phyloP scores from a whole-genome alignment of 2,888 invertebrate species.

The Himalopsyche japonica region DNA sequence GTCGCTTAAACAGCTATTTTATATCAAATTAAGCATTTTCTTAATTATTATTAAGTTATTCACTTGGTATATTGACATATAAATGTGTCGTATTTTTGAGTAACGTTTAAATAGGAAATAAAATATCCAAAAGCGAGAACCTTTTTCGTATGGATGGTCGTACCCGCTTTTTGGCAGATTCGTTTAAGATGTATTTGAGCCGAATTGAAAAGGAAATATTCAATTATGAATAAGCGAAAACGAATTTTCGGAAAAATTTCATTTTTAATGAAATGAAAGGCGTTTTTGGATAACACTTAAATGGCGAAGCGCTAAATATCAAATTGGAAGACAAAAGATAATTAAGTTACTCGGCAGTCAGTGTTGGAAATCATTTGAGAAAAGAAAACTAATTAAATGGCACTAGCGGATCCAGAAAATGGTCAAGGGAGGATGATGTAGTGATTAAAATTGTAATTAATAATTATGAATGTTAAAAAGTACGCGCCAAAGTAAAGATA shows the following conservation, averaged over 20 bases:
- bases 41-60: too few species aligned
- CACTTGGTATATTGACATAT: too few species aligned
- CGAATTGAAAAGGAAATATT: constrained; percentile 34
- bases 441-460: not conserved
- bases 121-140: not conserved
- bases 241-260: constrained; percentile 21
- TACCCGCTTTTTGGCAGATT: constrained; percentile 23
- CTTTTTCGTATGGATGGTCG: not conserved
- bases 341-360: not conserved
- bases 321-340: not conserved
- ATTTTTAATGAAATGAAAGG: not conserved
- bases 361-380: not conserved
- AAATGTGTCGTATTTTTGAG: not conserved
- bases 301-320: not conserved
- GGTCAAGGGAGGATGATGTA: not conserved
- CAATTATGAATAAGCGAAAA: constrained; percentile 25
- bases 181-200: constrained; percentile 35
- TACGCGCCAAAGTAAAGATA: too few species aligned
- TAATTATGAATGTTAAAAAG: too few species aligned
- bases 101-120: not conserved
- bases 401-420: too few species aligned
- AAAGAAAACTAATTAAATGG: not conserved
- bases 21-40: too few species aligned
- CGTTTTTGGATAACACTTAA: not conserved
- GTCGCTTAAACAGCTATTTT: too few species aligned